Evolutionary conservation across 2,797 vertebrate species (phyloP).

Genomic region (Philypnodon macrostomus): DNA sequence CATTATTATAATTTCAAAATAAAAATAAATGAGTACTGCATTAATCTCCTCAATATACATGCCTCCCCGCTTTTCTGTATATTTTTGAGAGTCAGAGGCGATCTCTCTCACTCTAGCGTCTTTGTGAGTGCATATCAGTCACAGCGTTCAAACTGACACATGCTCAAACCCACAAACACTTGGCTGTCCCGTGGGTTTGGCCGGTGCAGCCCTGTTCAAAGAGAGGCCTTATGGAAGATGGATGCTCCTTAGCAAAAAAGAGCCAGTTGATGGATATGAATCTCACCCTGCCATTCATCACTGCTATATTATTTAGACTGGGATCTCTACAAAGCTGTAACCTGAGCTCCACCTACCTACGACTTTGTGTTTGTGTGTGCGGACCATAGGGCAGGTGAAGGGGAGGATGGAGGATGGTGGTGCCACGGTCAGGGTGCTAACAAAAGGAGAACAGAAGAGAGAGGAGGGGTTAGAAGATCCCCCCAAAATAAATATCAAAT

Average conservation of each 20-base stretch:
- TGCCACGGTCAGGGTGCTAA: slow-evolving; percentile 18
- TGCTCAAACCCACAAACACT: slow-evolving; percentile 12
- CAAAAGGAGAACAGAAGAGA: slow-evolving; percentile 21
- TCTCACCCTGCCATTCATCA: slow-evolving; percentile 96
- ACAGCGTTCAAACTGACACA: slow-evolving; percentile 41
- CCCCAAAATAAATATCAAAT: slow-evolving; percentile 14
- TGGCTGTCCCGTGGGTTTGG: slow-evolving; percentile 44
- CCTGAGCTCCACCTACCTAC: slow-evolving; percentile 77
- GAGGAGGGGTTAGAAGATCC: slow-evolving; percentile 4
- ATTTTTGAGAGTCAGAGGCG: slow-evolving; percentile 53
- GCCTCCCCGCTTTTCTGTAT: slow-evolving; percentile 13
- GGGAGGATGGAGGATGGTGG: slow-evolving; percentile 16
- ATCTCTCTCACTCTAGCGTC: slow-evolving; percentile 36
- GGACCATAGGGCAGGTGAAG: slow-evolving; percentile 48
- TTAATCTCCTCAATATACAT: slow-evolving; percentile 40
- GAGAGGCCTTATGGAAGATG: slow-evolving; percentile 70
- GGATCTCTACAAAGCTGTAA: slow-evolving; percentile 95
- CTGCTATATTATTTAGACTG: slow-evolving; percentile 99
- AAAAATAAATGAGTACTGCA: slow-evolving; percentile 34
- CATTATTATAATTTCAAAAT: slow-evolving; percentile 53
- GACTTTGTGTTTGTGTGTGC: slow-evolving; percentile 28
- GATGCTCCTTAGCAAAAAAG: slow-evolving; percentile 70
- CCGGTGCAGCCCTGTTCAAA: slow-evolving; percentile 57
- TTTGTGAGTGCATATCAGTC: slow-evolving; percentile 52
- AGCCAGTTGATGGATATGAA: slow-evolving; percentile 94